phyloP scores from a whole-genome alignment of 2,888 invertebrate genomes.

The Herminia tarsipennalis region DNA sequence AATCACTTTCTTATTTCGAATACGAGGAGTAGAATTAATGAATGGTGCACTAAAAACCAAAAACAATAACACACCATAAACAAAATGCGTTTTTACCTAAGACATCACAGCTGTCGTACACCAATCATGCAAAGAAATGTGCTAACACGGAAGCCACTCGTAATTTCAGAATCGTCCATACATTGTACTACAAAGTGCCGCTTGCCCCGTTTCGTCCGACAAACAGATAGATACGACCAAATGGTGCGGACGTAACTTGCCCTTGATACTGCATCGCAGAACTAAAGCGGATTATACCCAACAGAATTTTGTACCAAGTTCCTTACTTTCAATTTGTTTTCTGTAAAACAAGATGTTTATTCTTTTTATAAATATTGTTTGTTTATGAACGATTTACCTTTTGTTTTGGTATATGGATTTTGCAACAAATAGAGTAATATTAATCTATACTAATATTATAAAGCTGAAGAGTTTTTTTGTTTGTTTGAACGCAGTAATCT shows the following conservation, averaged over 20 bases:
- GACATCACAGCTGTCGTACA: too few relatives aligned
- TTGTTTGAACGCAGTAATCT: too few relatives aligned
- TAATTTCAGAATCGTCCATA: slow-evolving; percentile 2
- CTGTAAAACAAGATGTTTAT: not conserved
- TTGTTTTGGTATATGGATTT: not conserved
- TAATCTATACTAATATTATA: too few relatives aligned
- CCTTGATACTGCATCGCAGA: slow-evolving; percentile 22
- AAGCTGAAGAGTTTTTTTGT: too few relatives aligned
- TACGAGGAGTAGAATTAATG: too few relatives aligned
- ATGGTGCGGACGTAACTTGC: slow-evolving; percentile 30
- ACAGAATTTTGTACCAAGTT: slow-evolving; percentile 5
- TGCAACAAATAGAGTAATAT: too few relatives aligned
- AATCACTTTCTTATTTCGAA: too few relatives aligned
- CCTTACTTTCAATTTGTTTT: slow-evolving; percentile 1
- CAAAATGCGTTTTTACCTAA: too few relatives aligned
- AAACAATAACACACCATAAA: too few relatives aligned
- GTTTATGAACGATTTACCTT: not conserved
- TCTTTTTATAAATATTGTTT: not conserved
- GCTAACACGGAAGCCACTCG: slow-evolving; percentile 1
- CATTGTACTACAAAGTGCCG: slow-evolving; percentile 7
- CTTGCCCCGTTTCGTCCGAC: slow-evolving; percentile 11
- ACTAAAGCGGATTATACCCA: slow-evolving; percentile 10
- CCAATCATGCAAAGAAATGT: too few relatives aligned
- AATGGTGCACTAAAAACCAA: too few relatives aligned
- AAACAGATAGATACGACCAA: slow-evolving; percentile 22